Conservation (phyloP, 2,113 vertebrate species). For the Tichodroma muraria region DNA sequence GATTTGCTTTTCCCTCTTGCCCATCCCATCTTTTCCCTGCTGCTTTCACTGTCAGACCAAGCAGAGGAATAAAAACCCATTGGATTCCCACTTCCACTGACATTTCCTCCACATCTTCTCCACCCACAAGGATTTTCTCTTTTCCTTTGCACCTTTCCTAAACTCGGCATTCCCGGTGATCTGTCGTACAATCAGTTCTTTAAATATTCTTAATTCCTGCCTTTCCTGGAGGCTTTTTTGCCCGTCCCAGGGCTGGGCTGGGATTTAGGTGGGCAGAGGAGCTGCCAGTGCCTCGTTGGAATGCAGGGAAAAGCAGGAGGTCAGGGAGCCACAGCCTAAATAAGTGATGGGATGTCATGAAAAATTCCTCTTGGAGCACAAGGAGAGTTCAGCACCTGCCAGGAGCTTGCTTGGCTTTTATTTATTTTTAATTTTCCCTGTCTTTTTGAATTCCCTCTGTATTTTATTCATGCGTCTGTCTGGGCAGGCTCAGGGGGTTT, state of each 20-base stretch:
- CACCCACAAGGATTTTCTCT: background rate
- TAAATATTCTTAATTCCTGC: too few species aligned
- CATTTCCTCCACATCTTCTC: background rate
- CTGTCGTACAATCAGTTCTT: fast-evolving
- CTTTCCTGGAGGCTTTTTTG: background rate
- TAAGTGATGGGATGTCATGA: constrained; percentile 45
- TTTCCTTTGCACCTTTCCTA: background rate
- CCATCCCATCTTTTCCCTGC: background rate
- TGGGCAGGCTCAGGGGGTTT: background rate
- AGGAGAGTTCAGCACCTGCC: background rate
- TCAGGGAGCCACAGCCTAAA: background rate
- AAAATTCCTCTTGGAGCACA: background rate
- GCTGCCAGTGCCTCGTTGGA: fast-evolving
- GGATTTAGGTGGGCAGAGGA: background rate
- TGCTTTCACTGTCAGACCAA: background rate
- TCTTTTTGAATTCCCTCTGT: background rate
- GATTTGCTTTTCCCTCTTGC: background rate
- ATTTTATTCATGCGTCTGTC: constrained; percentile 4
- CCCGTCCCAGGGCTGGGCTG: background rate
- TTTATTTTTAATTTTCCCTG: constrained; percentile 46
- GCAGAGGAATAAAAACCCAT: background rate
- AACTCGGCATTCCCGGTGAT: background rate
- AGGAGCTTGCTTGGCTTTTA: constrained; percentile 12
- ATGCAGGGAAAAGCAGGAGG: background rate
- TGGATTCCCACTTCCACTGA: background rate